Conservation (phyloP, 1,140 invertebrate species). For the Rhagoletis zephyria region DNA sequence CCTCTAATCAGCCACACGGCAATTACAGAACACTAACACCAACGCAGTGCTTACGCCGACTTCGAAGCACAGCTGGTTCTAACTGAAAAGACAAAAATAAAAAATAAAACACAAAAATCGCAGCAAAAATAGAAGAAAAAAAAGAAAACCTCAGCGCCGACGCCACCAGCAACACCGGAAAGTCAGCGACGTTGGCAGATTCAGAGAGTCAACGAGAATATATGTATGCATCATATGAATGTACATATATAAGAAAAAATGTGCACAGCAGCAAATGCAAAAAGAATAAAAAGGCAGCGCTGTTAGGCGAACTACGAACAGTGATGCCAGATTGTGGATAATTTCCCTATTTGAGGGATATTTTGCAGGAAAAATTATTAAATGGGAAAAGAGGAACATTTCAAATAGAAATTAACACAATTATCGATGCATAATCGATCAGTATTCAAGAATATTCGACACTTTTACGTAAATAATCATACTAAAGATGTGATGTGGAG, state of each 20-base stretch:
- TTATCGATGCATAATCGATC: no score
- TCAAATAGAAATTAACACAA: no score
- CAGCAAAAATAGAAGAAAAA: not conserved
- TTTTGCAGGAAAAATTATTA: no score
- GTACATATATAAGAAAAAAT: not conserved
- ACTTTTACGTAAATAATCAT: no score
- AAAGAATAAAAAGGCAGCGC: not conserved
- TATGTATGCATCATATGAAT: not conserved
- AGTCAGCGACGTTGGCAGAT: not conserved
- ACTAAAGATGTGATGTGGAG: no score
- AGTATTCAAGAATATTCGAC: no score
- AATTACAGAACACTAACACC: not conserved
- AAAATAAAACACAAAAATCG: not conserved
- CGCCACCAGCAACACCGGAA: not conserved
- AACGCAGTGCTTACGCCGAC: not conserved
- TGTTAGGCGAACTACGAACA: not conserved
- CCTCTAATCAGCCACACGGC: not conserved
- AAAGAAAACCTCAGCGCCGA: not conserved
- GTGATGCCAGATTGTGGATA: no score
- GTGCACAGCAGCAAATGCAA: not conserved
- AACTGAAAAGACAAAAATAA: not conserved
- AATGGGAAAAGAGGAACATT: no score
- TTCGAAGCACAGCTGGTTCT: not conserved
- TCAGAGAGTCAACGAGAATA: not conserved
- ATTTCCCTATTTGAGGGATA: no score